Evolutionary conservation across 1,140 invertebrate species (phyloP), one percentile per base, ranked within the genome.

Genomic region (Steinernema feltiae): DNA sequence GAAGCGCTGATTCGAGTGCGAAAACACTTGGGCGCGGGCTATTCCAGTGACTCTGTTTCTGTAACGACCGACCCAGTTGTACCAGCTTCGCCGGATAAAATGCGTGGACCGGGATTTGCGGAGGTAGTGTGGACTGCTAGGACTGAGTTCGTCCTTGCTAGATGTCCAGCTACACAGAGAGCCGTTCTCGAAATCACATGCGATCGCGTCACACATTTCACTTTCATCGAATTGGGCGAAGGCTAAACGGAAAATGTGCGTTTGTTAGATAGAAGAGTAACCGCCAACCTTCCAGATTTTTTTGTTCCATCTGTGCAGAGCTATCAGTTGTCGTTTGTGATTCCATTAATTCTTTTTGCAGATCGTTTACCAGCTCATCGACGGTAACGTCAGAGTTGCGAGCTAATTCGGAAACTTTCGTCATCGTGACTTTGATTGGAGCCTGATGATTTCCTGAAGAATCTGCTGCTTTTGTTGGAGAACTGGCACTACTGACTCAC

Each of bases 1-100:
- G 35, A 82, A 82, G 7, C 82, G 79, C 53, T 73, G 70, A 74
- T 82, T 82, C n/a, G 48, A 53, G 1, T 48, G 63, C 27, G 81
- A 83, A 48, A 82, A 82, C 1, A 77, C 31, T 30, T 77, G 53
- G 3, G 53, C 53, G 7, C 53, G 15, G 53, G 53, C 53, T 7
- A 63, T 63, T 27, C 53, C 53, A 3, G 53, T 63, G 53, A 63
- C 53, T 12, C 53, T 7, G 53, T 63, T 63, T 15, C 53, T 7
- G 53, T 63, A 63, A 21, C 53, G 53, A 21, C 53, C 53, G 53
- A 63, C 24, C 53, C 53, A 63, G 53, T 63, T 63, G 53, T 63
- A 63, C 53, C 53, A 63, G 53, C 53, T 63, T 3, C 53, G 53
- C 7, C 53, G 53, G 15, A 63, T 63, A 21, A 63, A 63, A 27